Evolutionary conservation across 2,888 invertebrate genomes (phyloP).

Genomic region (Auanema sp.): DNA sequence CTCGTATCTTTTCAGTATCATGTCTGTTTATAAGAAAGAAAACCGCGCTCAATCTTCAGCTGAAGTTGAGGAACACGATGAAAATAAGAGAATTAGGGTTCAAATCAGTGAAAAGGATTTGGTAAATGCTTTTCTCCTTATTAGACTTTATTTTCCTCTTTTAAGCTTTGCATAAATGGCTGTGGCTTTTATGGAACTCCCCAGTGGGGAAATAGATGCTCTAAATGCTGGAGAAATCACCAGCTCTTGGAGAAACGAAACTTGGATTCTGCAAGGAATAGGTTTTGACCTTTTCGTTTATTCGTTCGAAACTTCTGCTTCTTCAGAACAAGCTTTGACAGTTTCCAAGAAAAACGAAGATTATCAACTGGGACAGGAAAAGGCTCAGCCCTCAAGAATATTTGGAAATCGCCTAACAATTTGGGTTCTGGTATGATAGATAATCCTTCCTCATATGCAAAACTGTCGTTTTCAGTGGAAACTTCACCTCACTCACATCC

Average conservation of each 20-base stretch:
- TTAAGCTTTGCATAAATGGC: slow-evolving; percentile 69
- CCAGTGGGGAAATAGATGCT: slow-evolving; percentile 96
- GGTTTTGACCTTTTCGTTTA: slow-evolving; percentile 17
- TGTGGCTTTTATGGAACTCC: slow-evolving; percentile 97
- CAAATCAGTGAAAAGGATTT: slow-evolving; percentile 42
- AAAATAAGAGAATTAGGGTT: slow-evolving; percentile 31
- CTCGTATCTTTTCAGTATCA: too few species aligned
- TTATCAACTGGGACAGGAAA: slow-evolving; percentile 67
- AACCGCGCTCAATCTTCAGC: too few species aligned
- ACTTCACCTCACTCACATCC: too few species aligned
- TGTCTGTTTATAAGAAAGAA: too few species aligned
- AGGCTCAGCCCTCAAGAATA: slow-evolving; percentile 42
- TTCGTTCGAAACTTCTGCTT: slow-evolving; percentile 5
- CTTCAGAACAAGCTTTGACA: slow-evolving; percentile 72
- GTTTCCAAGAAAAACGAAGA: slow-evolving; percentile 83
- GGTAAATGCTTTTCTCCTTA: slow-evolving; percentile 19
- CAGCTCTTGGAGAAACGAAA: slow-evolving; percentile 63
- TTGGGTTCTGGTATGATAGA: slow-evolving; percentile 1
- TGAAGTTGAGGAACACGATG: slow-evolving; percentile 24
- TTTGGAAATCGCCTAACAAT: slow-evolving; percentile 43
- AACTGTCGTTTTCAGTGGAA: background rate
- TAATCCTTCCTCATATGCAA: background rate
- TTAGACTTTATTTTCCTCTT: slow-evolving; percentile 43
- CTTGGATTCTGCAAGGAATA: slow-evolving; percentile 61
- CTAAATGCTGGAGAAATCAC: slow-evolving; percentile 85